Conservation (phyloP, 2,888 invertebrate genomes). For the Iphiclides podalirius region DNA sequence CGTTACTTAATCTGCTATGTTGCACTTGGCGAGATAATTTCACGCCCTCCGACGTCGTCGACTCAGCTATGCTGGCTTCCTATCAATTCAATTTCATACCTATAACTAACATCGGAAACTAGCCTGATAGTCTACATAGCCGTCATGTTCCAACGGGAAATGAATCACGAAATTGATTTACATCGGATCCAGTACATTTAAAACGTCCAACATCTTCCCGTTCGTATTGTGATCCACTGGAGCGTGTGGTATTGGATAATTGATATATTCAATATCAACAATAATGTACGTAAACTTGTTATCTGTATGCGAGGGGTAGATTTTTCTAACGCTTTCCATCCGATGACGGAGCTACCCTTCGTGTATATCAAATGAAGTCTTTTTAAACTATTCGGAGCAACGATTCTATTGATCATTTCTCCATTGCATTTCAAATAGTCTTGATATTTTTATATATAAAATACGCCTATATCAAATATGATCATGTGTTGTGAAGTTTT, state of each 20-base stretch:
- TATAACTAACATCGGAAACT: conserved; percentile 41
- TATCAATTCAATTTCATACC: conserved; percentile 64
- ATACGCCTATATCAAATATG: no score
- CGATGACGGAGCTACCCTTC: conserved; percentile 61
- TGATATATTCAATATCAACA: conserved; percentile 51
- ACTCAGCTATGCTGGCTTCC: conserved; percentile 37
- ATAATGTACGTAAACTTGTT: conserved; percentile 52
- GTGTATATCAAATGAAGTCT: conserved; percentile 73
- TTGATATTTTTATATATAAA: conserved; percentile 27
- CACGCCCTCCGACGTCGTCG: conserved; percentile 44
- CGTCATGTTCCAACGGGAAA: conserved; percentile 12
- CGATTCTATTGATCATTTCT: conserved; percentile 62
- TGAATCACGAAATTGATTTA: conserved; percentile 20
- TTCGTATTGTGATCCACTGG: conserved; percentile 1
- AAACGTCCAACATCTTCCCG: neutral
- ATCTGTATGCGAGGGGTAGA: conserved; percentile 44
- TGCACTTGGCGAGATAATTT: conserved; percentile 63
- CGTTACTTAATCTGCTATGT: conserved; percentile 60
- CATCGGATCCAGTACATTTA: conserved; percentile 9
- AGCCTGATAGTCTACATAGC: conserved; percentile 19
- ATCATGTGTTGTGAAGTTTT: no score
- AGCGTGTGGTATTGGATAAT: conserved; percentile 35
- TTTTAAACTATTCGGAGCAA: conserved; percentile 72
- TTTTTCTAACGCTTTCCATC: conserved; percentile 45
- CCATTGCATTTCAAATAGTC: conserved; percentile 35